phyloP scores from a whole-genome alignment of 2,797 vertebrate genomes.

The Capromys pilorides region DNA sequence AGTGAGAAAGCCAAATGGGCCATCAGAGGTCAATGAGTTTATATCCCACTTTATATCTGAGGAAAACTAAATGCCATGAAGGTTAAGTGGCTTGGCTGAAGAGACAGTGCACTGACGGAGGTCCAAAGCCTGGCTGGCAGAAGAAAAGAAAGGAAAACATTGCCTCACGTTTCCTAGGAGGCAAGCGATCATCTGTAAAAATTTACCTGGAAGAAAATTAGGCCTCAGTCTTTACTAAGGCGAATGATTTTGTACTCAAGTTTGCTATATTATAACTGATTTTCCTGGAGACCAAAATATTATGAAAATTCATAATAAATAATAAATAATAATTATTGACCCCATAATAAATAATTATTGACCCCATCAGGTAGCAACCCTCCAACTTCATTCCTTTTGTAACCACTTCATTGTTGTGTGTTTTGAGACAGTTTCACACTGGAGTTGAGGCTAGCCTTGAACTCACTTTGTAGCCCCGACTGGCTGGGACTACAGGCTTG shows the following conservation, averaged over 20 bases:
- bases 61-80: constrained; percentile 7
- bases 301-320: background rate
- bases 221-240: background rate
- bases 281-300: constrained; percentile 23
- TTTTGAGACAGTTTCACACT: background rate
- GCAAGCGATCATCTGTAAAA: background rate
- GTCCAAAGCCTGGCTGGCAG: background rate
- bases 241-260: background rate
- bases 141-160: too few species aligned
- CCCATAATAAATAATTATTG: background rate
- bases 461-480: background rate
- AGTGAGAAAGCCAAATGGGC: background rate
- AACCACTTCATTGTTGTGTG: background rate
- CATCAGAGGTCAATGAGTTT: background rate
- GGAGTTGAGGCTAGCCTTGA: too few species aligned
- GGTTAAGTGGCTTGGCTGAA: background rate
- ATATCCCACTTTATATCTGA: background rate
- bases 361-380: background rate
- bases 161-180: background rate
- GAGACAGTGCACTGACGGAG: background rate
- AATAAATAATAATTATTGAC: background rate
- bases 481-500: background rate
- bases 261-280: background rate
- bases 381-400: background rate
- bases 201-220: background rate